A percentile compares a stretch with the other conserved stretches of the same genome.
phyloP scores from a whole-genome alignment of 64 coral and sea anemone genomes.

The Trachythela sp. region DNA sequence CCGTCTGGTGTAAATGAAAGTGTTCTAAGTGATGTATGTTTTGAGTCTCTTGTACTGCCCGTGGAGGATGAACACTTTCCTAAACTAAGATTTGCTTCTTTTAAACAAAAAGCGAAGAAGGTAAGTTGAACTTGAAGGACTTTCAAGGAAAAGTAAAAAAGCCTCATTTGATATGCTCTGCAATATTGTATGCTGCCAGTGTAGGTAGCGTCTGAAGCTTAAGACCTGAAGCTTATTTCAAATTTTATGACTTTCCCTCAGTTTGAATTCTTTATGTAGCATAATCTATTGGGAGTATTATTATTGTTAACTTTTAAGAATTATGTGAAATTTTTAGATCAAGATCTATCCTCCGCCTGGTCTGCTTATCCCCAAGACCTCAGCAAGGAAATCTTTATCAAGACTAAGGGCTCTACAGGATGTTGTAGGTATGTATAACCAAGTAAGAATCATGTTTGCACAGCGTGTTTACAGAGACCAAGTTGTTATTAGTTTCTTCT shows the following conservation, averaged over 20 bases:
- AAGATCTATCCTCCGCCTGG: constrained; percentile 54
- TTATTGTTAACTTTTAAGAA: no score
- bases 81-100: constrained; percentile 74
- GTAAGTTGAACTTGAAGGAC: neutral
- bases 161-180: no score
- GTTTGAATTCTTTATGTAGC: no score
- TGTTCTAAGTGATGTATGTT: constrained; percentile 77
- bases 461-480: no score
- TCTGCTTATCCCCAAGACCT: constrained; percentile 61
- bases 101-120: constrained; percentile 67
- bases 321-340: constrained; percentile 13
- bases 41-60: constrained; percentile 53
- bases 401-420: constrained; percentile 90
- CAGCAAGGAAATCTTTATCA: constrained; percentile 65
- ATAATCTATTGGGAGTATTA: no score
- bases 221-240: no score
- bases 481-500: no score
- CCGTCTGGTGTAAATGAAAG: constrained; percentile 63
- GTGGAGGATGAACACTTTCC: constrained; percentile 59
- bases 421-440: constrained; percentile 59
- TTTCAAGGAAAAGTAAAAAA: neutral
- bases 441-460: neutral
- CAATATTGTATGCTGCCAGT: no score
- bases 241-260: no score
- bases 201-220: no score